phyloP scores from a whole-genome alignment of 1,140 invertebrate genomes.

The Dufourea novaeangliae region DNA sequence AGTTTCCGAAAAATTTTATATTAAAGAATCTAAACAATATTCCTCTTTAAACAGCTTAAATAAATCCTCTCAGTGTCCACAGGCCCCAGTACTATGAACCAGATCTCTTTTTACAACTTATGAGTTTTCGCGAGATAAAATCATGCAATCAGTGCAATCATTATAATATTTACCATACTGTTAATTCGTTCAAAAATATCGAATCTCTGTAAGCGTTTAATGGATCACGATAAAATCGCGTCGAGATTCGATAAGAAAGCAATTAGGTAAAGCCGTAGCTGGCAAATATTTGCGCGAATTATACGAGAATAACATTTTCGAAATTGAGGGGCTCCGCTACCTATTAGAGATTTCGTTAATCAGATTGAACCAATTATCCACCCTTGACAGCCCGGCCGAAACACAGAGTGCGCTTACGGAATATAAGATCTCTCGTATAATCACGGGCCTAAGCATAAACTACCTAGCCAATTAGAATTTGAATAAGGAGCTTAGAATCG shows the following conservation, averaged over 20 bases:
- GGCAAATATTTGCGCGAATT: constrained; percentile 21
- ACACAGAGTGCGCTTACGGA: constrained; percentile 23
- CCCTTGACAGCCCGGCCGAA: constrained; percentile 8
- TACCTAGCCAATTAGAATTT: constrained; percentile 65
- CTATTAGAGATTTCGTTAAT: constrained; percentile 51
- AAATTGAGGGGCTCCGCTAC: not conserved
- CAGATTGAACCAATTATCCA: constrained; percentile 60
- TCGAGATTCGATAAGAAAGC: not conserved
- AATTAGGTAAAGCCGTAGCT: not conserved
- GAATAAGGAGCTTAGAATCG: constrained; percentile 58
- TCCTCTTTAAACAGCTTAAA: too few relatives aligned
- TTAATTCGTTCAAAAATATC: too few relatives aligned
- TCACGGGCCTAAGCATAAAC: constrained; percentile 9
- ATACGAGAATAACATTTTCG: constrained; percentile 22
- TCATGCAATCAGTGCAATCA: too few relatives aligned
- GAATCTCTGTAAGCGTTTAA: too few relatives aligned
- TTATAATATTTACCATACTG: too few relatives aligned
- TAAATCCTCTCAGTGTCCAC: too few relatives aligned
- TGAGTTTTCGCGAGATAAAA: too few relatives aligned
- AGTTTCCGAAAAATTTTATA: too few relatives aligned
- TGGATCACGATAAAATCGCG: not conserved
- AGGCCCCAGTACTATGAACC: too few relatives aligned
- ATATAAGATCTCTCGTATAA: constrained; percentile 48
- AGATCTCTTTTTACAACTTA: too few relatives aligned
- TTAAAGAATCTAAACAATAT: too few relatives aligned